Evolutionary conservation across 2,113 vertebrate species (phyloP).

Genomic region (Propithecus coquereli): DNA sequence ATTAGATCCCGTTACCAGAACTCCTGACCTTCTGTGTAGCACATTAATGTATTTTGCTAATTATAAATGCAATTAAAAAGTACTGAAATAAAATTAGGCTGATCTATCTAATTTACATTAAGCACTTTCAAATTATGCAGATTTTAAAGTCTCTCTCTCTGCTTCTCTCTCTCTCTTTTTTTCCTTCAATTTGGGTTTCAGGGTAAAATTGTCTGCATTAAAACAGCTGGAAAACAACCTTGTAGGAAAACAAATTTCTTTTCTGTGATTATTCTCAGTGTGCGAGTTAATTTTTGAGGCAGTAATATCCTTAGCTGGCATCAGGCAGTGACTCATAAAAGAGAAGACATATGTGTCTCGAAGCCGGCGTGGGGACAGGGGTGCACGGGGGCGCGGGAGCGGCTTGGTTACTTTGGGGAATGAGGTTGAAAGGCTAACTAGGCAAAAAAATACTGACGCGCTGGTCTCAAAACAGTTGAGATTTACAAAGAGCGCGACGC

Average conservation of each 20-base stretch:
- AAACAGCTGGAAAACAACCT: conserved; percentile 87
- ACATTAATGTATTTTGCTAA: conserved; percentile 87
- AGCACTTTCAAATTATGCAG: conserved; percentile 85
- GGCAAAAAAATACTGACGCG: conserved; percentile 54
- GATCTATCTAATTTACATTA: conserved; percentile 88
- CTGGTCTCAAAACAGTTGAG: conserved; percentile 29
- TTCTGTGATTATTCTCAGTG: conserved; percentile 85
- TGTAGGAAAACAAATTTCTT: conserved; percentile 85
- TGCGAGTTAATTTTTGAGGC: conserved; percentile 84
- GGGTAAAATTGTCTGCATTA: conserved; percentile 82
- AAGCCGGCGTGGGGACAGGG: neutral
- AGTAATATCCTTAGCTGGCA: conserved; percentile 74
- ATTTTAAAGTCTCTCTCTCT: conserved; percentile 75
- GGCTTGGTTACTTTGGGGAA: conserved; percentile 36
- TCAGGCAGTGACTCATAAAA: conserved; percentile 68
- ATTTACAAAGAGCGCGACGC: conserved; percentile 47
- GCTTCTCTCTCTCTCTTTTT: neutral
- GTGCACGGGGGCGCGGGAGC: accelerated
- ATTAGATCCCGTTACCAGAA: conserved; percentile 81
- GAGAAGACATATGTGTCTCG: conserved; percentile 59
- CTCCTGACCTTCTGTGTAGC: conserved; percentile 83
- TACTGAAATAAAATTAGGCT: conserved; percentile 87
- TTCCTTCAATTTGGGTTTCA: conserved; percentile 72
- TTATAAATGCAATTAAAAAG: conserved; percentile 90
- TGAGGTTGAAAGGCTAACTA: conserved; percentile 64